Conservation (phyloP, 2,888 invertebrate species). For the Perithous albicinctus region DNA sequence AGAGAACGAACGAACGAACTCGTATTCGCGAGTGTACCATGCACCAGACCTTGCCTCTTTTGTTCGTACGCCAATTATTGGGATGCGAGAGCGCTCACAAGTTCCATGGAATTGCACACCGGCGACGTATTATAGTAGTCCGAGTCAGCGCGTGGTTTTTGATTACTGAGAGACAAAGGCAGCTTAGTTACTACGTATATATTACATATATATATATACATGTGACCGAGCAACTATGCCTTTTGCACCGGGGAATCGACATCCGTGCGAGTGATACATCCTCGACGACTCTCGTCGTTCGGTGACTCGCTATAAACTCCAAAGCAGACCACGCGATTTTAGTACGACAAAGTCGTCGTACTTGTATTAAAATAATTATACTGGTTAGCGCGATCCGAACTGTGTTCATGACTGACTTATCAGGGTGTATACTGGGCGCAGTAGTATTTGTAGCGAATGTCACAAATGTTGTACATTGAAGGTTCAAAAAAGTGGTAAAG, state of each 20-base stretch:
- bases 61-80: constrained; percentile 62
- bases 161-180: constrained; percentile 45
- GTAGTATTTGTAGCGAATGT: too few species aligned
- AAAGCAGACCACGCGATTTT: constrained; percentile 13
- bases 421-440: too few species aligned
- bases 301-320: neutral
- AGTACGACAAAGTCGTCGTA: constrained; percentile 5
- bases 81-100: constrained; percentile 34
- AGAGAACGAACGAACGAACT: constrained; percentile 15
- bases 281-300: neutral
- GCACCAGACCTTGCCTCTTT: constrained; percentile 46
- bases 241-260: constrained; percentile 19
- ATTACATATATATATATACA: too few species aligned
- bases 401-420: too few species aligned
- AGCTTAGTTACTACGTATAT: too few species aligned
- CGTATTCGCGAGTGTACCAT: constrained; percentile 2
- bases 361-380: constrained; percentile 34
- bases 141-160: constrained; percentile 28
- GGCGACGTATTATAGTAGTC: neutral
- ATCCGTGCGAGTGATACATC: constrained; percentile 26
- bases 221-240: constrained; percentile 12
- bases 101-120: constrained; percentile 35
- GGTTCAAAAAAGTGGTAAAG: too few species aligned
- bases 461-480: too few species aligned
- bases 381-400: constrained; percentile 6